Evolutionary conservation across 2,888 invertebrate species (phyloP).

Genomic region (Melipona bicolor): DNA sequence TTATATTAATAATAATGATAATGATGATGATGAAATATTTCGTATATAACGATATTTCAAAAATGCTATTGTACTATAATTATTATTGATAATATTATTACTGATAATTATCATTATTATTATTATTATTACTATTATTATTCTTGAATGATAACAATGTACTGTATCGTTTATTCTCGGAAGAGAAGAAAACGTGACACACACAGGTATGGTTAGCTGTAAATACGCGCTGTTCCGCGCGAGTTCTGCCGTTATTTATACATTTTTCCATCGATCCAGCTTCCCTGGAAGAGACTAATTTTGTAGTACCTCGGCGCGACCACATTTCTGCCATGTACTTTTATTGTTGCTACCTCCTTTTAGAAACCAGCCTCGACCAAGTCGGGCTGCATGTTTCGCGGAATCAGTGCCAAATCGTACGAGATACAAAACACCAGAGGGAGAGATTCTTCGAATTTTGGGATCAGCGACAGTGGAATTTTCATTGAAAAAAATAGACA

Average conservation of each 20-base stretch:
- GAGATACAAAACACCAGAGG: neutral
- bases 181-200: neutral
- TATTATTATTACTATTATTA: neutral
- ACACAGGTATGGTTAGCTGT: neutral
- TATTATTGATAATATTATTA: neutral
- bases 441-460: neutral
- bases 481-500: neutral
- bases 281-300: slow-evolving; percentile 24
- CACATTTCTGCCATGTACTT: slow-evolving; percentile 65
- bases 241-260: slow-evolving; percentile 40
- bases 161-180: neutral
- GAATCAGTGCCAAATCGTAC: slow-evolving; percentile 26
- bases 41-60: too few species aligned
- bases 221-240: neutral
- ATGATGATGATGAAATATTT: too few species aligned
- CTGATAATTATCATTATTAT: neutral
- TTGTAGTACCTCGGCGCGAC: slow-evolving; percentile 64
- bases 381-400: slow-evolving; percentile 1
- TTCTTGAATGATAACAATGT: neutral
- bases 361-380: slow-evolving; percentile 27
- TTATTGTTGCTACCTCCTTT: slow-evolving; percentile 67
- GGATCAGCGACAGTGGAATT: neutral
- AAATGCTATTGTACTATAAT: neutral
- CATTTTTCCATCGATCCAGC: slow-evolving; percentile 34
- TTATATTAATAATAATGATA: too few species aligned